phyloP scores from a whole-genome alignment of 2,113 vertebrate species.

The Notarius lentiginosus region DNA sequence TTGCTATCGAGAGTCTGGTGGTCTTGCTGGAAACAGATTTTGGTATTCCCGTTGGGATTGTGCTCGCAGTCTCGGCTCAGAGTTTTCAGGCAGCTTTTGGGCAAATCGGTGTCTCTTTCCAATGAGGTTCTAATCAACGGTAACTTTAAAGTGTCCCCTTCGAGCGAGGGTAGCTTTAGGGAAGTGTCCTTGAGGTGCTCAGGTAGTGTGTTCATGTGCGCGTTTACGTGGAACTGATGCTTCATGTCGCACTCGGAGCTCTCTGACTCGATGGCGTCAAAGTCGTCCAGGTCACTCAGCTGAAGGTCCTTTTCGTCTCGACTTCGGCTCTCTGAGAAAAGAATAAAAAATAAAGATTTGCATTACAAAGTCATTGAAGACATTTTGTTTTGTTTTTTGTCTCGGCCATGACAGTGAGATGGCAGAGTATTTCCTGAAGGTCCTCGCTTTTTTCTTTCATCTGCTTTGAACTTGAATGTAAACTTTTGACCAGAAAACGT shows the following conservation, averaged over 20 bases:
- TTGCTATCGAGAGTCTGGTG: slow-evolving; percentile 87
- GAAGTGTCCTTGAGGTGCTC: slow-evolving; percentile 77
- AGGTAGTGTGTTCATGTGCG: slow-evolving; percentile 66
- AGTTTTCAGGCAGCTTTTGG: slow-evolving; percentile 83
- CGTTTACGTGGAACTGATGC: slow-evolving; percentile 78
- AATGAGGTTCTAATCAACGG: slow-evolving; percentile 52
- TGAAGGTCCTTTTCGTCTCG: slow-evolving; percentile 90
- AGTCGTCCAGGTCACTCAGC: slow-evolving; percentile 92
- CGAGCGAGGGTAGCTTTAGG: slow-evolving; percentile 73
- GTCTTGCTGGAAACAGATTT: slow-evolving; percentile 77
- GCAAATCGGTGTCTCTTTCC: slow-evolving; percentile 76
- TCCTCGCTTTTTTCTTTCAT: not conserved
- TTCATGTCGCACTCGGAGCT: slow-evolving; percentile 88
- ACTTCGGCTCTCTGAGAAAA: slow-evolving; percentile 74
- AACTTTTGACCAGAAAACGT: not conserved
- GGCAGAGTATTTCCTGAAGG: not conserved
- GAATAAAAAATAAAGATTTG: slow-evolving; percentile 20
- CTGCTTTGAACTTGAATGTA: too few species aligned
- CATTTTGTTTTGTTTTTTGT: too few species aligned
- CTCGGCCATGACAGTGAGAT: not conserved
- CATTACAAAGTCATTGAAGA: not conserved
- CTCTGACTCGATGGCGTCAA: slow-evolving; percentile 88
- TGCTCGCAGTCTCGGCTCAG: slow-evolving; percentile 73
- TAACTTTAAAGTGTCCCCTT: slow-evolving; percentile 61
- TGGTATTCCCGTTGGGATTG: slow-evolving; percentile 75